phyloP scores from a whole-genome alignment of 2,113 vertebrate species.

The Elephantulus edwardii region DNA sequence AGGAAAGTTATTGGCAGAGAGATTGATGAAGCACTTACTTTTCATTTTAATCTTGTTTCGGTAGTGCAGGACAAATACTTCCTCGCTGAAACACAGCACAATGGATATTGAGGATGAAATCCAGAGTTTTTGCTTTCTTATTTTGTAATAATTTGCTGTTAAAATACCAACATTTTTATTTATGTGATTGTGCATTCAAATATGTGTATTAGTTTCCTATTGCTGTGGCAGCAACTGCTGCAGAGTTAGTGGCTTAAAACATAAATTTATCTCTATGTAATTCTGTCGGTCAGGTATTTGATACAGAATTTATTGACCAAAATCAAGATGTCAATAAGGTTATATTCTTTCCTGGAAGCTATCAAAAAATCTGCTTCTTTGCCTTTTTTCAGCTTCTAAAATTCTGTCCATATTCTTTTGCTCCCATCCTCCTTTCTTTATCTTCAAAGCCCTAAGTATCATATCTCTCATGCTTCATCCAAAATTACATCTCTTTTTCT shows the following conservation, averaged over 20 bases:
- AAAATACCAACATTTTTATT: not conserved
- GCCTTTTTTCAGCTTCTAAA: not conserved
- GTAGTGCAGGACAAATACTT: not conserved
- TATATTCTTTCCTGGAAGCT: not conserved
- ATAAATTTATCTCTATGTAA: not conserved
- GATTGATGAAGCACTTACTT: not conserved
- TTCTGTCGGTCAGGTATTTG: not conserved
- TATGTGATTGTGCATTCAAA: not conserved
- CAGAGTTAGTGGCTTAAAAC: not conserved
- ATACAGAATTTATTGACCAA: not conserved
- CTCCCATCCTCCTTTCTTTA: not conserved
- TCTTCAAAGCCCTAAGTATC: not conserved
- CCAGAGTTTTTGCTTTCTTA: not conserved
- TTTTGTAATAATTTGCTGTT: not conserved
- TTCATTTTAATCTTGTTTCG: conserved; percentile 30
- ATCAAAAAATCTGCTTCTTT: not conserved
- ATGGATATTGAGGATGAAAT: conserved; percentile 25
- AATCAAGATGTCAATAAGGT: not conserved
- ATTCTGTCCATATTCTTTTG: not conserved
- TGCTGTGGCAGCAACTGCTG: not conserved
- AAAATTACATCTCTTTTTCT: not conserved
- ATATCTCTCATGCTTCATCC: not conserved
- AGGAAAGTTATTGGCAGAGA: not conserved
- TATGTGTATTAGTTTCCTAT: not conserved
- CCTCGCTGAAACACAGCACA: not conserved